Base-by-base conservation (phyloP, 1,140 invertebrate genomes). In the Potamilus streckersoni region DNA sequence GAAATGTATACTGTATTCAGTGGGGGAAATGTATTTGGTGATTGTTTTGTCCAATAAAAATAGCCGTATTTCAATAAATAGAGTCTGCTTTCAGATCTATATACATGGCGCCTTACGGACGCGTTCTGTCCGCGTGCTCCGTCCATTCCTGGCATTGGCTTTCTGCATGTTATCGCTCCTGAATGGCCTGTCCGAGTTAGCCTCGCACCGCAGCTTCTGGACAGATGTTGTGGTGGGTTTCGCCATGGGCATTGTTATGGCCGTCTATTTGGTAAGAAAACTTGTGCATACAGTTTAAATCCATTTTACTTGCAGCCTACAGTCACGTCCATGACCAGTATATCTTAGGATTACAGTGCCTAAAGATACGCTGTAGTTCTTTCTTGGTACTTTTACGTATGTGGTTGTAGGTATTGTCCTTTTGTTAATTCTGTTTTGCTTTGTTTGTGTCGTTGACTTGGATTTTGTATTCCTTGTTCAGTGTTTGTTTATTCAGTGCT, bases 131-230 rank as follows among this genome's bases (percentile, higher is more conserved):
- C 73, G 82, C 4, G 79, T 87, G 20, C 71, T 87, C 15, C 73
- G 84, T 14, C 84, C 86, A 14, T 87, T 89, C 68, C 74, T 87
- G 55, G 69, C 82, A 0, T 70, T 86, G 16, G 73, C 80, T 2
- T 85, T 87, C 66, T 49, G 80, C 14, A 84, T 88, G 79, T 70
- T 87, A 55, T 74, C 87, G 15, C 20, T 89, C 20, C 60, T 89
- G 60, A 80, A 85, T 75, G 85, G 85, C 12, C 73, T 86, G 60
- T 71, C 80, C 12, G 80, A 84, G 66, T 72, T 82, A 6, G 83
- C 79, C 3, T 74, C 81, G 1, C 78, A 82, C 63, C 71, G 72
- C 19, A 83, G 82, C 66, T 73, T 80, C 79, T 88, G 86, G 86
- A 84, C 80, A 2, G 87, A 89, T 64, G 76, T 85, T 0, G 74